Evolutionary conservation across 2,797 vertebrate species (phyloP).

Genomic region (Garrulus glandarius): DNA sequence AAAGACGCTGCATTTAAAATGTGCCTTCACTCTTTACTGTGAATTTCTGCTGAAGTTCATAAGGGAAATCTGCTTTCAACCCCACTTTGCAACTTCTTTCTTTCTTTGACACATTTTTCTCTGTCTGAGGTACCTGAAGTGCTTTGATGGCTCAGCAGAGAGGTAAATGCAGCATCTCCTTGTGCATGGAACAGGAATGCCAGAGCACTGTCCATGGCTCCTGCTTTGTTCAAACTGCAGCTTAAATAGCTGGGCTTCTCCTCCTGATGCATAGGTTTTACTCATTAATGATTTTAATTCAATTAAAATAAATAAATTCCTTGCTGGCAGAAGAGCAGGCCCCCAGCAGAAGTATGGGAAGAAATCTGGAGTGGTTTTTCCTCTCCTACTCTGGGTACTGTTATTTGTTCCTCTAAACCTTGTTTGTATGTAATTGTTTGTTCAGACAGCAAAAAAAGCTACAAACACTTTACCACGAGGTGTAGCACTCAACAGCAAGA

Average conservation of each 20-base stretch:
- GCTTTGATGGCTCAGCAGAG: not conserved
- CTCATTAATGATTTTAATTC: not conserved
- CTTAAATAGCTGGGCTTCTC: not conserved
- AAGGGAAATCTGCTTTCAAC: not conserved
- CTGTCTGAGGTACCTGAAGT: not conserved
- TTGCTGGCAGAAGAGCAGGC: not conserved
- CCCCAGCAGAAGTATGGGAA: not conserved
- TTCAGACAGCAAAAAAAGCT: not conserved
- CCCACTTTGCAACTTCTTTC: not conserved
- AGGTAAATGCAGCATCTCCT: not conserved
- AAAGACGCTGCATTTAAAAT: not conserved
- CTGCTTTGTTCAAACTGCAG: not conserved
- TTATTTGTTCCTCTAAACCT: not conserved
- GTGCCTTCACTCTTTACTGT: fast-evolving
- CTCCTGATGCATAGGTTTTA: not conserved
- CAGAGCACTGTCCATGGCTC: not conserved
- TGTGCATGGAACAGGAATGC: not conserved
- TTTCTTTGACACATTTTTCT: not conserved
- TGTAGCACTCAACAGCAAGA: slow-evolving; percentile 4
- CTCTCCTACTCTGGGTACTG: not conserved
- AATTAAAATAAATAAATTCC: not conserved
- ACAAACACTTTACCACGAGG: slow-evolving; percentile 28
- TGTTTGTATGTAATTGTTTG: slow-evolving; percentile 1
- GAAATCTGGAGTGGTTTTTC: not conserved
- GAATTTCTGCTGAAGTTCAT: not conserved